Conservation (phyloP, 2,888 invertebrate species). For the Cinara cedri region DNA sequence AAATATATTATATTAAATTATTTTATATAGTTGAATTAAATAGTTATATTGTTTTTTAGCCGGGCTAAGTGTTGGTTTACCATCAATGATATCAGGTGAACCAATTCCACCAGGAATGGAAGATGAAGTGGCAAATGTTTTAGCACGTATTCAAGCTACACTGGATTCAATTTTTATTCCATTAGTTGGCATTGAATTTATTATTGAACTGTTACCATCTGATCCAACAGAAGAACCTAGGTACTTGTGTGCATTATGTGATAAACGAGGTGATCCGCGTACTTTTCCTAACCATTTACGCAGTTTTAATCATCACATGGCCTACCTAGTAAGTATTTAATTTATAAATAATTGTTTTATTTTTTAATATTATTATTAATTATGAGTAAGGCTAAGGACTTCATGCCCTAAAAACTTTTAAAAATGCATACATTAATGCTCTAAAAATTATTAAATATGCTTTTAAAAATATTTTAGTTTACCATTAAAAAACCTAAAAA, state of each 20-base stretch:
- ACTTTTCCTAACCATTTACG: slow-evolving; percentile 80
- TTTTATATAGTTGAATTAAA: neutral
- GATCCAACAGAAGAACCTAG: slow-evolving; percentile 70
- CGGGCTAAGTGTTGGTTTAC: slow-evolving; percentile 38
- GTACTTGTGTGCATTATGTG: slow-evolving; percentile 79
- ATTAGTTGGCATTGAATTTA: slow-evolving; percentile 74
- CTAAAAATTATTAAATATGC: too few species aligned
- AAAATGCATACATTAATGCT: too few species aligned
- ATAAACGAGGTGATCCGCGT: slow-evolving; percentile 78
- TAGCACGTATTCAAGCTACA: slow-evolving; percentile 65
- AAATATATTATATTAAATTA: slow-evolving; percentile 60
- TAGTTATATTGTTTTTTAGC: slow-evolving; percentile 1
- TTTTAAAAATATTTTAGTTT: too few species aligned
- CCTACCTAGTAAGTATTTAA: slow-evolving; percentile 70
- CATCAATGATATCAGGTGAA: slow-evolving; percentile 67
- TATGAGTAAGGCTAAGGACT: too few species aligned
- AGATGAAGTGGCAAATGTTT: slow-evolving; percentile 66
- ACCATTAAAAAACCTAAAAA: too few species aligned
- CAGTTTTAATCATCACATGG: slow-evolving; percentile 76
- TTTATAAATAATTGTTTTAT: neutral
- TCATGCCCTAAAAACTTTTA: too few species aligned
- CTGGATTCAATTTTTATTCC: slow-evolving; percentile 64
- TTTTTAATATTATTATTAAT: too few species aligned
- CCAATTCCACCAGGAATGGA: slow-evolving; percentile 76
- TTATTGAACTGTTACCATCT: slow-evolving; percentile 72